Evolutionary conservation across 2,113 vertebrate genomes (phyloP), one percentile per base, ranked within the genome.

Genomic region (Callipepla californica): DNA sequence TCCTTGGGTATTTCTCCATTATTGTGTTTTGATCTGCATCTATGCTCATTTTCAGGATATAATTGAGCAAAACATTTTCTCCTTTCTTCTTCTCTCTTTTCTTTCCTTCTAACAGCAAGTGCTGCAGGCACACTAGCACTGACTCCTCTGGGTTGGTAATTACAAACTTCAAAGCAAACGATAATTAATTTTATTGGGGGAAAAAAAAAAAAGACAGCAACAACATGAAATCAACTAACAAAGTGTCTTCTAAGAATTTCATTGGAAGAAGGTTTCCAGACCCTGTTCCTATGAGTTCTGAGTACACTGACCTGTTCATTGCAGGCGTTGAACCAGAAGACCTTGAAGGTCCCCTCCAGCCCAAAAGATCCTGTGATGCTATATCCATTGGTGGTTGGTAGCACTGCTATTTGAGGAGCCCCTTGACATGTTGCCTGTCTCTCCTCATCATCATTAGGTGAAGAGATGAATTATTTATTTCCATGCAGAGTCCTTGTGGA

Each of bases 1-100:
- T 95, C 96, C 91, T 61, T 80, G 91, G 17, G 28, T 95, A 79
- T 87, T 94, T 92, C 95, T 95, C 47, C 30, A 57, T 12, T 6
- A 80, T 20, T 8, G 3, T 25, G 55, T 92, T 95, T 96, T 82
- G 36, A 47, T 92, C 93, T 90, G 80, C 85, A 93, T 76, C 90
- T 91, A 7, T 83, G 82, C 80, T 85, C 44, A 48, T 45, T 23
- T 80, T 81, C 88, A 94, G 76, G 45, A 76, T 62, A 68, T 76
- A 80, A 93, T 88, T 47, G 53, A 75, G 34, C 70, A 88, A 28
- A 83, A 16, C 63, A 83, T 40, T 76, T 88, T 40, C 40, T 85
- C 13, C 19, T 87, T 74, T 91, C 67, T 61, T 66, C 38, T 50
- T 50, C 17, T 28, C 23, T 57, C 28, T 11, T 28, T 28, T 19